phyloP scores from a whole-genome alignment of 2,797 vertebrate genomes.

The Menidia menidia region DNA sequence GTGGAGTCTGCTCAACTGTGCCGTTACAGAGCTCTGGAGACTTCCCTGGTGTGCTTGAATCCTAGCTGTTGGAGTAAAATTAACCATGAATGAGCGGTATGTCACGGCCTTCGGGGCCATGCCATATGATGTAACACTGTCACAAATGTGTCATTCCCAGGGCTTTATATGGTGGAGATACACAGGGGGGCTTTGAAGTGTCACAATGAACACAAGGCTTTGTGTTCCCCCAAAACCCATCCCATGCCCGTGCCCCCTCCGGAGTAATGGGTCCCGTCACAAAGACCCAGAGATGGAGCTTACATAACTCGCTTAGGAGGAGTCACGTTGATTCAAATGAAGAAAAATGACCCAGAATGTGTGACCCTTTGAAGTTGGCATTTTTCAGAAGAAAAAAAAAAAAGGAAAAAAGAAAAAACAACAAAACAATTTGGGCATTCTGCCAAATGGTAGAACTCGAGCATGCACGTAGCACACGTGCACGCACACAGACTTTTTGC shows the following conservation, averaged over 20 bases:
- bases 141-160: constrained; percentile 77
- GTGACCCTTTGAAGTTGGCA: constrained; percentile 41
- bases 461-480: constrained; percentile 16
- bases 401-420: constrained; percentile 1
- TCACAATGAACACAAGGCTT: constrained; percentile 79
- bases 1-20: constrained; percentile 37
- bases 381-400: constrained; percentile 41
- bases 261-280: constrained; percentile 64
- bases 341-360: constrained; percentile 46
- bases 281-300: constrained; percentile 54
- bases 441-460: constrained; percentile 27
- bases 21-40: constrained; percentile 34
- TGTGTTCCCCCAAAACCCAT: constrained; percentile 66
- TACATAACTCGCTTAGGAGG: constrained; percentile 69
- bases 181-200: constrained; percentile 79
- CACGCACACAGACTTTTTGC: constrained; percentile 18
- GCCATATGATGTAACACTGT: constrained; percentile 76
- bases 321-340: constrained; percentile 59
- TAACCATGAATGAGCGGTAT: constrained; percentile 71
- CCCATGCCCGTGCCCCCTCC: constrained; percentile 24
- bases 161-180: constrained; percentile 66
- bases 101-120: constrained; percentile 66
- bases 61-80: constrained; percentile 64
- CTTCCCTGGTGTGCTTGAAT: constrained; percentile 47
- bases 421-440: constrained; percentile 1